Percentiles rank a stretch among this genome's conserved stretches.
phyloP scores from a whole-genome alignment of 2,888 invertebrate genomes.

The Tenthredo scrophulariae region DNA sequence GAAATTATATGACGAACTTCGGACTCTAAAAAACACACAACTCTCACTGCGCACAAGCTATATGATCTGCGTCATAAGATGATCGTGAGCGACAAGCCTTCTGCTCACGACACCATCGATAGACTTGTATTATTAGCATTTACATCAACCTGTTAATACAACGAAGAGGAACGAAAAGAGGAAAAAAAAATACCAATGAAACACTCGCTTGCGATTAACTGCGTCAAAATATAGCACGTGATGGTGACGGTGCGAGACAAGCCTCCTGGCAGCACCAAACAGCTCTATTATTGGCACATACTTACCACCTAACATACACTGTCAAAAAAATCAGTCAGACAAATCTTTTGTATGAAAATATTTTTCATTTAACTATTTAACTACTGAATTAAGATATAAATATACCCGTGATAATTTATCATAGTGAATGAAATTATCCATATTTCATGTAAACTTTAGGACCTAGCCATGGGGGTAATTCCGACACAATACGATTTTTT shows the following conservation, averaged over 20 bases:
- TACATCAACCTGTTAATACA: not conserved
- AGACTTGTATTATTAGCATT: conserved; percentile 17
- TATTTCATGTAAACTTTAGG: not conserved
- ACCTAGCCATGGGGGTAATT: not conserved
- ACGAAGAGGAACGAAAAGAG: not conserved
- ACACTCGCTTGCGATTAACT: not conserved
- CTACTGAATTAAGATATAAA: not conserved
- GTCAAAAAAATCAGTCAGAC: not conserved
- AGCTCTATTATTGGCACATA: not conserved
- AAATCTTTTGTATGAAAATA: not conserved
- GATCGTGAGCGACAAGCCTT: not conserved
- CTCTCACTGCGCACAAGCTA: not conserved
- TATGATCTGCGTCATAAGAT: not conserved
- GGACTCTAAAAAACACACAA: not conserved
- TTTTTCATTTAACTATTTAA: not conserved
- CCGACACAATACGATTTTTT: not conserved
- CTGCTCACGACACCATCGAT: not conserved
- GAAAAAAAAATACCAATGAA: not conserved
- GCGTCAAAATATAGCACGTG: not conserved
- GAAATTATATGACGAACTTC: not conserved
- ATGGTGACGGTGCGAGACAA: not conserved
- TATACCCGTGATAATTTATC: not conserved
- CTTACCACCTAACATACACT: not conserved
- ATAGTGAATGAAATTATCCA: not conserved
- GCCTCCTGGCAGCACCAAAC: not conserved